Conservation (phyloP, 2,113 vertebrate species). For the Macquaria ambigua region DNA sequence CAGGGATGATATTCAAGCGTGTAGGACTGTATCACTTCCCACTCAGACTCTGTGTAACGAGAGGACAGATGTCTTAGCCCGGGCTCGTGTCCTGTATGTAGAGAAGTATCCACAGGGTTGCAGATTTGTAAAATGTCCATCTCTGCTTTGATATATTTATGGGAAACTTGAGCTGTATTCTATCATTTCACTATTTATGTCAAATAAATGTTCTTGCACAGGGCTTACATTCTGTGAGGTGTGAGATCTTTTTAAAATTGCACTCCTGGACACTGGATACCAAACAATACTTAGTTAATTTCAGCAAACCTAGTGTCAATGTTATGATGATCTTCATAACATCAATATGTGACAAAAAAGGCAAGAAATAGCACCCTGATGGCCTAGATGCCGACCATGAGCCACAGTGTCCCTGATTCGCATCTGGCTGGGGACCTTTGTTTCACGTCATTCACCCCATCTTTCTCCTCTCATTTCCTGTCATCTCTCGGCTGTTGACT, state of each 20-base stretch:
- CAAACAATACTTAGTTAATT: neutral
- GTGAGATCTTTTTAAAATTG: neutral
- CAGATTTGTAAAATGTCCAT: neutral
- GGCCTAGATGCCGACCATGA: too few species aligned
- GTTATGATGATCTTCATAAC: neutral
- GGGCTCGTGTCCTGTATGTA: neutral
- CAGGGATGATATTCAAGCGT: neutral
- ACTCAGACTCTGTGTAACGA: neutral
- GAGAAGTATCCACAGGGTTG: neutral
- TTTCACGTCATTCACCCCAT: neutral
- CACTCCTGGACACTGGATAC: neutral
- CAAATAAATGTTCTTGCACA: conserved; percentile 78
- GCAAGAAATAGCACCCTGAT: too few species aligned
- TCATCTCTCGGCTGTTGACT: neutral
- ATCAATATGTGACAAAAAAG: neutral
- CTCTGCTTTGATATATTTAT: conserved; percentile 23
- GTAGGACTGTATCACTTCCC: neutral
- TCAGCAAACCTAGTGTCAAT: neutral
- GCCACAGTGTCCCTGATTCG: neutral
- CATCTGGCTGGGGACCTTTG: neutral
- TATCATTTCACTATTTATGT: conserved; percentile 55
- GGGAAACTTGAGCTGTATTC: conserved; percentile 22
- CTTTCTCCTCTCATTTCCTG: neutral
- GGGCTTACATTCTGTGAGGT: neutral
- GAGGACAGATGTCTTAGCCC: neutral